Percentiles rank a stretch among this genome's conserved stretches.
phyloP scores from a whole-genome alignment of 2,888 invertebrate genomes.

The Drosophila prostipennis region DNA sequence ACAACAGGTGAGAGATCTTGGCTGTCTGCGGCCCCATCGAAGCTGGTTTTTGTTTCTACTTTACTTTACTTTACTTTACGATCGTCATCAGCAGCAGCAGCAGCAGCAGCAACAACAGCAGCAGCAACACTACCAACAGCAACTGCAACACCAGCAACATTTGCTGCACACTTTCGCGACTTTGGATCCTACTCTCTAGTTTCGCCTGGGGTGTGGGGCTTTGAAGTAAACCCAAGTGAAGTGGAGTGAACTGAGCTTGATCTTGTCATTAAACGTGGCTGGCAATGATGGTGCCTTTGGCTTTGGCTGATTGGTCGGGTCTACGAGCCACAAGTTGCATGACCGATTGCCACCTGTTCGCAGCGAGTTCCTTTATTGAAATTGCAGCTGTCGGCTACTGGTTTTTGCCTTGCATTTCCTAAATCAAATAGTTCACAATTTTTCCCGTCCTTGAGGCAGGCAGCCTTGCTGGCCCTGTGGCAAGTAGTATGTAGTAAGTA shows the following conservation, averaged over 20 bases:
- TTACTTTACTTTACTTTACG: slow-evolving; percentile 52
- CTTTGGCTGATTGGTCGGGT: slow-evolving; percentile 38
- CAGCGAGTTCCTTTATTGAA: slow-evolving; percentile 39
- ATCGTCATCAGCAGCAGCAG: slow-evolving; percentile 65
- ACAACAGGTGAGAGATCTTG: slow-evolving; percentile 69
- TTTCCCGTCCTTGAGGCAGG: slow-evolving; percentile 74
- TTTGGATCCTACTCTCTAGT: slow-evolving; percentile 32
- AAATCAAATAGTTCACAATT: slow-evolving; percentile 77
- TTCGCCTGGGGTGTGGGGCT: slow-evolving; percentile 29
- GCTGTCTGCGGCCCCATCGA: slow-evolving; percentile 65
- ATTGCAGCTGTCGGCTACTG: slow-evolving; percentile 55
- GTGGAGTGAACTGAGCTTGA: slow-evolving; percentile 70
- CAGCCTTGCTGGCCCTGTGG: not conserved
- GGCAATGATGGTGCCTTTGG: slow-evolving; percentile 55
- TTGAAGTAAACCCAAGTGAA: slow-evolving; percentile 26
- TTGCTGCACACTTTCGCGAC: slow-evolving; percentile 60
- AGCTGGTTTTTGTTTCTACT: slow-evolving; percentile 70
- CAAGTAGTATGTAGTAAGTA: too few species aligned
- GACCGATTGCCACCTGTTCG: slow-evolving; percentile 66
- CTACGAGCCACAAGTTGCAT: slow-evolving; percentile 62
- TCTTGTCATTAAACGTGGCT: slow-evolving; percentile 81
- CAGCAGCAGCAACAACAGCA: slow-evolving; percentile 17
- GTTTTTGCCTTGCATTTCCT: slow-evolving; percentile 68
- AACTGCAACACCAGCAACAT: slow-evolving; percentile 57
- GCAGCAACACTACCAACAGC: slow-evolving; percentile 33